Base-by-base conservation (phyloP, 2,797 vertebrate species). In the Odontamblyopus lacepedii region DNA sequence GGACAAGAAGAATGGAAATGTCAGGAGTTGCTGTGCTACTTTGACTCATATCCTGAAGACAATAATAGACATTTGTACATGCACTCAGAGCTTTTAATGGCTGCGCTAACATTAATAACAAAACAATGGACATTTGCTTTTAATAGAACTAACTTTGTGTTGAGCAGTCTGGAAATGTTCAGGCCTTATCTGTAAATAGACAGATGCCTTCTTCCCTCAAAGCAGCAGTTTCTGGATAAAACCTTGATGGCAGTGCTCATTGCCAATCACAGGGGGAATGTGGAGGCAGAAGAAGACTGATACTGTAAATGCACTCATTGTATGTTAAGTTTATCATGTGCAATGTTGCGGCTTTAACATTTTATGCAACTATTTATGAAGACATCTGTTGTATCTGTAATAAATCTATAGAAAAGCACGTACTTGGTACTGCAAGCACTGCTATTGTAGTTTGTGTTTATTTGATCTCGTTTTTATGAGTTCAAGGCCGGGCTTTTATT, bases 331-430 rank as follows among this genome's bases (percentile, higher is more conserved):
- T 96, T 96, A 96, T 95, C 94, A 98, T 95, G 97, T 99, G 97
- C 97, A 98, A 98, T 99, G 97, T 98, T 95, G 96, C 97, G 94
- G 97, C 97, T 98, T 98, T 96, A 97, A 96, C 95, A 95, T 98
- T 98, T 98, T 97, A 98, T 98, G 97, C 97, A 98, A 97, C 96
- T 98, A 97, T 99, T 99, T 98, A 98, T 98, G 96, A 98, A 95
- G 94, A 96, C 95, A 94, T 96, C 95, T 94, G 96, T 97, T 96
- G 95, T 97, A 97, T 93, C 95, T 97, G 96, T 97, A 97, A 97
- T 97, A 96, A 98, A 97, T 95, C 94, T 93, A 94, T 96, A 97
- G 95, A 95, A 96, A 97, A 96, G 95, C 95, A 96, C 92, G 96
- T 94, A 92, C 95, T 94, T 95, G 93, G 94, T 96, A 95, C 90